Base-by-base conservation (phyloP, 2,888 invertebrate species). In the Phanerotoma sp. region DNA sequence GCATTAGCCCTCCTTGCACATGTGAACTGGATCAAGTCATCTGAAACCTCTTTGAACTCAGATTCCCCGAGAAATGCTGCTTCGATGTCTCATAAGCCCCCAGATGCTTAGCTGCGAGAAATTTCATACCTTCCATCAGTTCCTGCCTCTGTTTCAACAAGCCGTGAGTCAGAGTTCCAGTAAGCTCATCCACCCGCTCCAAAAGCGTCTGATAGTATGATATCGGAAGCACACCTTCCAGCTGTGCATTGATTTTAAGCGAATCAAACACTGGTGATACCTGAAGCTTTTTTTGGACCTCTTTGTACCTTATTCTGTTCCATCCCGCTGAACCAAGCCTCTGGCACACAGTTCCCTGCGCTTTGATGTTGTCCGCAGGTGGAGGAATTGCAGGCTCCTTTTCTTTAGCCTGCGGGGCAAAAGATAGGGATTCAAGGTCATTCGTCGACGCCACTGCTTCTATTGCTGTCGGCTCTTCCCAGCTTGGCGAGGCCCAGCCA, bases 1-100 rank as follows among this genome's bases (percentile, higher is more conserved):
- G 49, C 15, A 20, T 55, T 54, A 9, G 54, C 45, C 35, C 52
- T 37, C 38, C 35, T 28, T 4, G 49, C 54, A 25, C 58, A 58
- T 21, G 49, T 45, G 22, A 38, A 58, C 4, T 55, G 58, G 2
- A 58, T 38, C 13, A 55, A 13, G 13, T 55, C 49, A 22, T 55
- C 54, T 2, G 51, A 58, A 13, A 52, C 22, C n/a, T 30, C 18
- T 28, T 52, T 51, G 2, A 58, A 33, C 15, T 9, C 5, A 1
- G 42, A 51, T 4, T 51, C 58, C 4, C 50, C 38, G 9, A 47
- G 18, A 20, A 57, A 54, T 4, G 38, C 10, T 3, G 20, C 28
- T 18, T 30, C 54, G 5, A 50, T 15, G 15, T 41, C 41, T 0
- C 32, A 13, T 9, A 18, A 20, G 6, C 30, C 11, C 41, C 20